Evolutionary conservation across 2,113 vertebrate genomes (phyloP).

Genomic region (Callaeas wilsoni): DNA sequence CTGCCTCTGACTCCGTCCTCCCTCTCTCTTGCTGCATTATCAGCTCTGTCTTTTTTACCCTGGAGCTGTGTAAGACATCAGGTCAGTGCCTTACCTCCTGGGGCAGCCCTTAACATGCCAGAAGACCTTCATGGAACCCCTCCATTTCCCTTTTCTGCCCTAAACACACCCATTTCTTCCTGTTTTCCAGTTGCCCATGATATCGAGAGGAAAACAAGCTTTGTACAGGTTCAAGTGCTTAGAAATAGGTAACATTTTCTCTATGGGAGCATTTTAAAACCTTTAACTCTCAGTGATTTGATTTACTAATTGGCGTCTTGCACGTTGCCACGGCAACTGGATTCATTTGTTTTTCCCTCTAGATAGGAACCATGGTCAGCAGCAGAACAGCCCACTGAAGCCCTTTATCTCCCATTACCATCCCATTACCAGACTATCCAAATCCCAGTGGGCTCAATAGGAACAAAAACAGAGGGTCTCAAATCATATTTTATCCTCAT

Average conservation of each 20-base stretch:
- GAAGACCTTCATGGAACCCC: not conserved
- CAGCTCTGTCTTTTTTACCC: not conserved
- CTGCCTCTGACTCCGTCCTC: not conserved
- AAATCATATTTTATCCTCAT: not conserved
- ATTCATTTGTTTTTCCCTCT: not conserved
- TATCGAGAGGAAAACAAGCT: not conserved
- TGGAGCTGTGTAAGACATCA: not conserved
- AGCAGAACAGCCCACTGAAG: not conserved
- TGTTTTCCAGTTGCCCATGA: not conserved
- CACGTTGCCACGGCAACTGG: not conserved
- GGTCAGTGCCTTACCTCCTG: not conserved
- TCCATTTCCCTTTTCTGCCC: not conserved
- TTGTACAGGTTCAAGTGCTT: not conserved
- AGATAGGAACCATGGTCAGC: not conserved
- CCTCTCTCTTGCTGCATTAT: not conserved
- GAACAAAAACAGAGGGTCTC: not conserved
- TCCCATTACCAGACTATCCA: not conserved
- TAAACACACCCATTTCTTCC: not conserved
- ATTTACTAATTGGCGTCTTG: conserved; percentile 24
- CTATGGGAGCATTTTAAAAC: not conserved
- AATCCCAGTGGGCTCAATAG: not conserved
- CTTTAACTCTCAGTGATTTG: not conserved
- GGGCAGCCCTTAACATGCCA: not conserved
- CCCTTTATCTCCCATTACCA: not conserved
- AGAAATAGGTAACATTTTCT: not conserved